Evolutionary conservation across 2,113 vertebrate species (phyloP).

Genomic region (Conger conger): DNA sequence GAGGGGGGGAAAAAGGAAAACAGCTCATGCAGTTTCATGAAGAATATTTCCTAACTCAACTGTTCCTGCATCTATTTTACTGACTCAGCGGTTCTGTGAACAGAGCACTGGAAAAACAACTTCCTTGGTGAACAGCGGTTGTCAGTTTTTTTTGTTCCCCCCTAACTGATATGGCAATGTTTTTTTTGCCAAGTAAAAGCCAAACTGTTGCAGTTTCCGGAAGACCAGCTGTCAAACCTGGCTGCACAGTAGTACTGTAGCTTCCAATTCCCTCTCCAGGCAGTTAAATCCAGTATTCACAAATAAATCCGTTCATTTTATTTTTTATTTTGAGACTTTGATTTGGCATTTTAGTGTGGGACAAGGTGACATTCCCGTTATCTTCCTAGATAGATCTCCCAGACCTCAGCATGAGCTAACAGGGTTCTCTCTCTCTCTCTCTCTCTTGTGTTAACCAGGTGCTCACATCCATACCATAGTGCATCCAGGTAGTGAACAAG

Average conservation of each 20-base stretch:
- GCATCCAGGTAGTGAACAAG: too few relatives aligned
- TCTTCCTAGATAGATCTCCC: slow-evolving; percentile 40
- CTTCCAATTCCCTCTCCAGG: too few relatives aligned
- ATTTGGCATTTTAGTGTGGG: neutral
- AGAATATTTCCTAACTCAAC: neutral
- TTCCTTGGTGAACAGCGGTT: too few relatives aligned
- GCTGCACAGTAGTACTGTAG: neutral
- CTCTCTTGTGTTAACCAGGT: neutral
- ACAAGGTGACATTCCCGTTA: slow-evolving; percentile 51
- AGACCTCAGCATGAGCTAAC: neutral
- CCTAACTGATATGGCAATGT: neutral
- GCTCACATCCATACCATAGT: too few relatives aligned
- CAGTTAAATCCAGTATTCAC: too few relatives aligned
- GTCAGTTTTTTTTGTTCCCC: neutral
- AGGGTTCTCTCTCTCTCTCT: neutral
- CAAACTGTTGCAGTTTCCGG: neutral
- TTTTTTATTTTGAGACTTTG: neutral
- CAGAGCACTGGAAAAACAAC: neutral
- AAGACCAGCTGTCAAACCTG: neutral
- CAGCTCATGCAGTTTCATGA: neutral
- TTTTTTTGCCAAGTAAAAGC: neutral
- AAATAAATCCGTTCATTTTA: neutral
- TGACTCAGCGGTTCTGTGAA: neutral
- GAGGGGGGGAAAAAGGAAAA: neutral
- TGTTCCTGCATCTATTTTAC: neutral